These are phyloP conservation scores for Poecile montanus DNA, from an alignment of 2,797 vertebrate genomes.

Conservation along the genomic window DNA sequence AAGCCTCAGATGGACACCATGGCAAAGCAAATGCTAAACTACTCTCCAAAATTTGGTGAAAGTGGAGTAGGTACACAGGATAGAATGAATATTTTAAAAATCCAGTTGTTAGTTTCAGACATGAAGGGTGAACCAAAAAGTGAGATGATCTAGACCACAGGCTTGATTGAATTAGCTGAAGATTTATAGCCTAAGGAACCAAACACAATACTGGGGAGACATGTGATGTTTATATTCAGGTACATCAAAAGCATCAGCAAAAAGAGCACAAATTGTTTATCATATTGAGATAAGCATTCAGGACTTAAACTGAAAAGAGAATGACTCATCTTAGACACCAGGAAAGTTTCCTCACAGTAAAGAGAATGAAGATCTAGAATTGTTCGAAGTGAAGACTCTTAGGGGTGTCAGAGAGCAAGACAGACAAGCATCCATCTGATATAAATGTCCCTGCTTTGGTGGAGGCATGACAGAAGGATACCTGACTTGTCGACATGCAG, in stretches of 20 bases:
- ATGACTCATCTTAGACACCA: neutral
- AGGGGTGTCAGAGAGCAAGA: neutral
- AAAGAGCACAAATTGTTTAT: neutral
- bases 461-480: neutral
- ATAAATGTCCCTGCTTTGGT: neutral
- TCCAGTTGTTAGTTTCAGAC: neutral
- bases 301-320: neutral
- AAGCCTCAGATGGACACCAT: neutral
- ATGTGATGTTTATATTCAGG: neutral
- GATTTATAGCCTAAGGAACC: neutral
- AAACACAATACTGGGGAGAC: neutral
- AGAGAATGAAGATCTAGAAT: neutral
- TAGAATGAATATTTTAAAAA: neutral
- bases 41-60: neutral
- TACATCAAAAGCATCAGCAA: neutral
- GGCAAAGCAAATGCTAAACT: neutral
- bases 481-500: neutral
- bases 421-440: neutral
- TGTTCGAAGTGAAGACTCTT: neutral
- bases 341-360: neutral
- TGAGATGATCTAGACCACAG: neutral
- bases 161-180: neutral
- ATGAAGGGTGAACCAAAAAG: neutral
- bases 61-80: neutral
- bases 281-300: neutral